These are phyloP conservation scores for Nezara viridula DNA, from an alignment of 2,888 invertebrate species.

Conservation along the genomic window DNA sequence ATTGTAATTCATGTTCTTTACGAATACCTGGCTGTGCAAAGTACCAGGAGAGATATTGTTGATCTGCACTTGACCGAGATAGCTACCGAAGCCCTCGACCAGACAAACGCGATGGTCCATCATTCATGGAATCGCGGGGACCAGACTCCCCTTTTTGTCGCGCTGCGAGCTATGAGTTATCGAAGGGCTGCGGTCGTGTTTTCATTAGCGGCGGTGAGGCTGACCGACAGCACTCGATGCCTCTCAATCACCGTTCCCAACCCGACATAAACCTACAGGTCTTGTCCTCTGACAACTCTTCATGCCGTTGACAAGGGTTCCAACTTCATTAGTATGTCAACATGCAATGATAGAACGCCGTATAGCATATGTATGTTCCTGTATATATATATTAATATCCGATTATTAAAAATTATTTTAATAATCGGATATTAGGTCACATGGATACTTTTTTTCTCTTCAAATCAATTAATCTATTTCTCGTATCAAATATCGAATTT, in stretches of 20 bases:
- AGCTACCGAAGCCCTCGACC: not conserved
- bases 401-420: too few relatives aligned
- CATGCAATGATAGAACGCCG: not conserved
- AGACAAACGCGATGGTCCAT: not conserved
- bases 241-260: not conserved
- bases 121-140: not conserved
- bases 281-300: not conserved
- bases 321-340: not conserved
- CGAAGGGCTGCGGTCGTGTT: not conserved
- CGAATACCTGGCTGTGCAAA: too few relatives aligned
- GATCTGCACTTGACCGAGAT: not conserved
- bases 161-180: not conserved
- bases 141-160: not conserved
- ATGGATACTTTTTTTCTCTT: too few relatives aligned
- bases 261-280: not conserved
- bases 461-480: too few relatives aligned
- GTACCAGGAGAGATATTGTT: not conserved
- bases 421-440: too few relatives aligned
- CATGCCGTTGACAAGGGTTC: not conserved
- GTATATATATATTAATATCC: too few relatives aligned
- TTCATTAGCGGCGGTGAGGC: not conserved
- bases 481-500: too few relatives aligned
- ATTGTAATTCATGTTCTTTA: too few relatives aligned
- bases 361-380: too few relatives aligned
- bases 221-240: not conserved